Base-by-base conservation (phyloP, 53 echinoderm and acorn worm species). In the Crossaster papposus region DNA sequence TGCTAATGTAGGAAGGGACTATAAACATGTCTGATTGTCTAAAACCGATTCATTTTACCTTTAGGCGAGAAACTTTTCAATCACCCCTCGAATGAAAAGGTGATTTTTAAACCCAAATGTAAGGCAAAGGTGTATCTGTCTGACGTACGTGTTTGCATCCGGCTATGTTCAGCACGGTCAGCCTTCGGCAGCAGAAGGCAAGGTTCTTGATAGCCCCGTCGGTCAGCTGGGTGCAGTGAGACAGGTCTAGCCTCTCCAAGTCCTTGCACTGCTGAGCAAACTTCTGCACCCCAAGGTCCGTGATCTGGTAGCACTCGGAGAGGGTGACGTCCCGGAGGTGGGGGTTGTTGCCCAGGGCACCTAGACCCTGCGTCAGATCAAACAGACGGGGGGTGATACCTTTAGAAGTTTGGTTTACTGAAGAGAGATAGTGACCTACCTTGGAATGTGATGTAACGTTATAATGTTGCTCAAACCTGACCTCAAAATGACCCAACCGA, bases 191-290 rank as follows among this genome's bases (percentile, higher is more conserved):
- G 89, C 99, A 98, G 91, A 98, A 98, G 33, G 99, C 99, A 52
- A 96, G 80, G 75, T 96, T 96, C 85, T 98, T 98, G 85, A 96
- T 96, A 78, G 96, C 94, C 23, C 91, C 90, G 89, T 98, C 96
- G 2, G 99, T 98, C 54, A 96, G 92, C 65, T 96, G 89, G 11
- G 91, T 94, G 82, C 99, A 98, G 65, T 98, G 99, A 54, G 99
- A 96, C 51, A 96, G 90, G 72, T 99, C 99, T 70, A 96, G 90
- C 53, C 99, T 91, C 62, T 98, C 99, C 13, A 98, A 93, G 80
- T 99, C 96, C 51, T 95, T 91, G 81, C 96, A 99, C 91, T 99
- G 99, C 83, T 94, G 94, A 74, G 92, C 99, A 95, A 99, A 99
- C 90, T 99, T 99, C 92, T 99, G 99, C 32, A 99, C 86, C 0